Evolutionary conservation across 2,888 invertebrate genomes (phyloP).

Genomic region (Polyommatus iphigenia): DNA sequence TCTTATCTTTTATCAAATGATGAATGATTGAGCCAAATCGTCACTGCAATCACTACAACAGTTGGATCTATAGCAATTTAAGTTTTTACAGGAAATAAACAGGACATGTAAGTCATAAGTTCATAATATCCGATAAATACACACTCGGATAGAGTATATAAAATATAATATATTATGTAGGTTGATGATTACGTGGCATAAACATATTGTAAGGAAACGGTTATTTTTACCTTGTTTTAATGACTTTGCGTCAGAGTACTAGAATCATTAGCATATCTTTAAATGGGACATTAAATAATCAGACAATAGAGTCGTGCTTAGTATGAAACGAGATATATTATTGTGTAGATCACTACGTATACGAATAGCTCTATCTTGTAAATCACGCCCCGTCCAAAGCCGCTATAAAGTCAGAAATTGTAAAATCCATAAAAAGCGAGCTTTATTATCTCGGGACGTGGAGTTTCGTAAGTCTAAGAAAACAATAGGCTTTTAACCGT

Average conservation of each 20-base stretch:
- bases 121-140: neutral
- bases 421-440: slow-evolving; percentile 7
- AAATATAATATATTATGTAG: neutral
- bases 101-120: neutral
- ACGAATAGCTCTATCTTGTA: neutral
- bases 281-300: slow-evolving; percentile 1
- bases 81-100: neutral
- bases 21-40: neutral
- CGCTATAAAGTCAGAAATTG: neutral
- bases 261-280: slow-evolving; percentile 1
- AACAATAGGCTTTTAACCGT: slow-evolving; percentile 19
- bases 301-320: neutral
- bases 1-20: neutral
- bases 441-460: slow-evolving; percentile 14
- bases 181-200: neutral
- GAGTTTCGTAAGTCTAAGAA: neutral
- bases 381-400: neutral
- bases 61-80: neutral
- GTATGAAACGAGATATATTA: neutral
- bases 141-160: neutral
- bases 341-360: neutral
- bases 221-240: slow-evolving; percentile 17
- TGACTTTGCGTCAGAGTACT: neutral
- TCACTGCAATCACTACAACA: neutral
- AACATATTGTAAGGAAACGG: neutral